Conservation (phyloP, 2,888 invertebrate species). For the Chymomyza fuscimana region DNA sequence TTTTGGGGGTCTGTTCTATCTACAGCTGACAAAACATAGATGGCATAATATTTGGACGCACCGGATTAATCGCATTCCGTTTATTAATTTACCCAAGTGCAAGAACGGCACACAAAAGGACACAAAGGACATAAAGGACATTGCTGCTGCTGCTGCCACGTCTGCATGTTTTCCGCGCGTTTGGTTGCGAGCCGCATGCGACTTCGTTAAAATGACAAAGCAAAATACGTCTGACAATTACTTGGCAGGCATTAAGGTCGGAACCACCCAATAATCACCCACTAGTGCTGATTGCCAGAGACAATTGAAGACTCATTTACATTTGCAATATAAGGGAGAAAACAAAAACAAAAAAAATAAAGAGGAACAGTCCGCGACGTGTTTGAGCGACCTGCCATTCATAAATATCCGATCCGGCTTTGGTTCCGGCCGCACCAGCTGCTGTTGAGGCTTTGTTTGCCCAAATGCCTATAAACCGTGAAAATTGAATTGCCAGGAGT, state of each 20-base stretch:
- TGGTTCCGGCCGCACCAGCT: not conserved
- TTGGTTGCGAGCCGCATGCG: conserved; percentile 43
- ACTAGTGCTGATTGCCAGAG: conserved; percentile 36
- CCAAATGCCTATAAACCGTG: conserved; percentile 51
- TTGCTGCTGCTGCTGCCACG: not conserved
- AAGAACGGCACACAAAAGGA: conserved; percentile 41
- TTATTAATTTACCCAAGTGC: conserved; percentile 44
- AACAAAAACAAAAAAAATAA: not conserved
- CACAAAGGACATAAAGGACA: conserved; percentile 21
- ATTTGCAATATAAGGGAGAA: conserved; percentile 38
- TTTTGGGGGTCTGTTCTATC: not conserved
- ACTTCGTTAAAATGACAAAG: conserved; percentile 64
- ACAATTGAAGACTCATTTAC: conserved; percentile 62
- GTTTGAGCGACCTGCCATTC: conserved; percentile 32
- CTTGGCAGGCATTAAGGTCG: conserved; percentile 19
- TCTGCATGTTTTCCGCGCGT: conserved; percentile 48
- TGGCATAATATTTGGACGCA: not conserved
- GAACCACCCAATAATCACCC: not conserved
- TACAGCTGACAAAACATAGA: not conserved
- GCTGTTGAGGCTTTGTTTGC: conserved; percentile 39
- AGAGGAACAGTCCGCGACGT: conserved; percentile 33
- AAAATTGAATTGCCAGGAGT: conserved; percentile 55
- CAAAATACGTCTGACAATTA: conserved; percentile 61
- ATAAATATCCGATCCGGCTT: conserved; percentile 1
- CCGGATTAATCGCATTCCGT: conserved; percentile 36